Base-by-base conservation (phyloP, 2,797 vertebrate species). In the Melopsittacus undulatus region DNA sequence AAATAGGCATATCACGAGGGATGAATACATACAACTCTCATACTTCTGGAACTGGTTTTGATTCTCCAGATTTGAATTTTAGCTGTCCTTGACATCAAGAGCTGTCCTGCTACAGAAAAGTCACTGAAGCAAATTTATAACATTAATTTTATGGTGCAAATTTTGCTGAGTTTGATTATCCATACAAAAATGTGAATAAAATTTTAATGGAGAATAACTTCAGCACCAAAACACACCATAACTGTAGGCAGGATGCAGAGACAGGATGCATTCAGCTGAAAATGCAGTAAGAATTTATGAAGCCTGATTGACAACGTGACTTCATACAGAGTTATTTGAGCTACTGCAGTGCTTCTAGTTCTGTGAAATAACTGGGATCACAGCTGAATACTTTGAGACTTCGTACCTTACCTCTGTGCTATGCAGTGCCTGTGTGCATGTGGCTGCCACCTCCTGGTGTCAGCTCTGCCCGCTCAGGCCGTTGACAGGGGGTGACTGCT, bases 381-480 rank as follows among this genome's bases (percentile, higher is more conserved):
- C 61, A 70, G 62, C 1, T 36, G 77, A 48, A 26, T 1, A 30
- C 38, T 72, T 10, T 3, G 43, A 36, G 43, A 38, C 4, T 19
- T 32, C 5, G 2, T 6, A 22, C 20, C 15, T 13, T 2, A 15
- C 22, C 22, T 7, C 11, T 11, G 49, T 38, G 0, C 3, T 3
- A 30, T 2, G 1, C n/a, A 2, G 56, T 0, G 42, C 49, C 54
- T 30, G n/a, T 1, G 29, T 1, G 34, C 34, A 0, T 16, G 19
- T 64, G 13, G 72, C 84, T 85, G 94, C 93, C 88, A 40, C 42
- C 94, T 94, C 75, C 92, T 13, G 89, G 64, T 78, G 75, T 62
- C 69, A 29, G 63, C 51, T 21, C 73, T 8, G 5, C 2, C 70
- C 18, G 46, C 81, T 81, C 85, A 18, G 66, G 42, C 22, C 22